These are phyloP conservation scores for Lineus longissimus DNA, from an alignment of 1,140 invertebrate genomes.

Conservation along the genomic window DNA sequence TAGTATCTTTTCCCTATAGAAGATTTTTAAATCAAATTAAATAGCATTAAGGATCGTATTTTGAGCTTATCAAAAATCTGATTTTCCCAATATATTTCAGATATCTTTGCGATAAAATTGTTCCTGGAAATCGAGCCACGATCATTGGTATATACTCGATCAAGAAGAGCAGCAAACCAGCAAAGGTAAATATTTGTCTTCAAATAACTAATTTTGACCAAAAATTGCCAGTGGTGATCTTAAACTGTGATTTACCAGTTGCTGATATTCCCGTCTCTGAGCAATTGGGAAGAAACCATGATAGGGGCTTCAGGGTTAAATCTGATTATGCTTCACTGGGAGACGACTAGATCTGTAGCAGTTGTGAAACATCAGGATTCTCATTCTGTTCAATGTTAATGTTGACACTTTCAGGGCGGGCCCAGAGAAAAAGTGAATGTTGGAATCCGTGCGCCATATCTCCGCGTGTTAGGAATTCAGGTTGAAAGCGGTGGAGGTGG, in stretches of 20 bases:
- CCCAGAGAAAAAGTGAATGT: slow-evolving; percentile 81
- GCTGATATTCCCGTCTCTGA: too few species aligned
- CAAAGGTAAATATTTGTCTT: slow-evolving; percentile 47
- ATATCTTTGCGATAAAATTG: slow-evolving; percentile 89
- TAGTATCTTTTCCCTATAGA: not conserved
- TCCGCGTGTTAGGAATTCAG: slow-evolving; percentile 88
- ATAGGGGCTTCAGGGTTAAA: not conserved
- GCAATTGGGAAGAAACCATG: too few species aligned
- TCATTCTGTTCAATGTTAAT: not conserved
- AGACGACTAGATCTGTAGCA: too few species aligned
- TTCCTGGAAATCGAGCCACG: slow-evolving; percentile 92
- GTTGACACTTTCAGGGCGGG: slow-evolving; percentile 57
- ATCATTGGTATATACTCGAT: slow-evolving; percentile 96
- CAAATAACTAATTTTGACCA: not conserved
- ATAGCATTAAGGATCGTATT: too few species aligned
- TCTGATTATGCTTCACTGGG: too few species aligned
- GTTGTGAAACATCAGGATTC: not conserved
- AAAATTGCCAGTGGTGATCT: not conserved
- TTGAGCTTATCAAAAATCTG: too few species aligned
- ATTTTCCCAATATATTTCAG: slow-evolving; percentile 54
- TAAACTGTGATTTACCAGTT: not conserved
- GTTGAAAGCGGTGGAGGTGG: slow-evolving; percentile 79
- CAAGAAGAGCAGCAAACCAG: slow-evolving; percentile 72
- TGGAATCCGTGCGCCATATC: slow-evolving; percentile 88
- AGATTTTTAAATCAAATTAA: too few species aligned